A percentile compares a stretch with the other conserved stretches of the same genome.
These are phyloP conservation scores for Caretta caretta DNA, from an alignment of 2,113 vertebrate species.

Conservation along the genomic window DNA sequence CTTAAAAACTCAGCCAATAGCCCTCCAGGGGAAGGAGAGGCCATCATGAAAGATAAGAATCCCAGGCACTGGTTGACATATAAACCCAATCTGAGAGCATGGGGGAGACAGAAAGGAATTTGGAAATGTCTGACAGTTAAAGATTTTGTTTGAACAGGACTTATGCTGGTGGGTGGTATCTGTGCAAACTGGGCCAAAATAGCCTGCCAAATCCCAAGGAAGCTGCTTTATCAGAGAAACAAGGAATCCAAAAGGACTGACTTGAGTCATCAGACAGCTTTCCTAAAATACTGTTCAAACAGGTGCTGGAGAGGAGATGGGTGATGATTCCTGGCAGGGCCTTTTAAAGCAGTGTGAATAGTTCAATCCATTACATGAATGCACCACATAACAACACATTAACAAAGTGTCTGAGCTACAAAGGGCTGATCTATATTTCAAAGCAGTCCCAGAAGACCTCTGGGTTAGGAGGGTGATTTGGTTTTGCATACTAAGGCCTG, in stretches of 20 bases:
- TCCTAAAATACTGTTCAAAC: conserved; percentile 33
- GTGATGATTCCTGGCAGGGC: neutral
- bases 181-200: conserved; percentile 37
- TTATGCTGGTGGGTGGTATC: conserved; percentile 38
- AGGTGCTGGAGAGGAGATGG: neutral
- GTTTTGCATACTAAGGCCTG: neutral
- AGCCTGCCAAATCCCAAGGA: conserved; percentile 9
- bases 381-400: neutral
- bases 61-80: conserved; percentile 70
- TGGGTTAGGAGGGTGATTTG: accelerated
- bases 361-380: neutral
- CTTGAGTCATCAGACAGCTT: neutral
- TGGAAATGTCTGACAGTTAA: conserved; percentile 67
- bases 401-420: neutral
- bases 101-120: conserved; percentile 56
- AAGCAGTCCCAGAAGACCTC: neutral
- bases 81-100: conserved; percentile 61
- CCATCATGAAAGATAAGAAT: conserved; percentile 60
- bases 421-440: neutral
- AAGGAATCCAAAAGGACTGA: conserved; percentile 23
- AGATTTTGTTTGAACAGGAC: conserved; percentile 64
- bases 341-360: neutral
- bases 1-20: conserved; percentile 69
- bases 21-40: conserved; percentile 65
- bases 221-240: neutral